Conservation (phyloP, 2,888 invertebrate species). For the Atethmia centrago region DNA sequence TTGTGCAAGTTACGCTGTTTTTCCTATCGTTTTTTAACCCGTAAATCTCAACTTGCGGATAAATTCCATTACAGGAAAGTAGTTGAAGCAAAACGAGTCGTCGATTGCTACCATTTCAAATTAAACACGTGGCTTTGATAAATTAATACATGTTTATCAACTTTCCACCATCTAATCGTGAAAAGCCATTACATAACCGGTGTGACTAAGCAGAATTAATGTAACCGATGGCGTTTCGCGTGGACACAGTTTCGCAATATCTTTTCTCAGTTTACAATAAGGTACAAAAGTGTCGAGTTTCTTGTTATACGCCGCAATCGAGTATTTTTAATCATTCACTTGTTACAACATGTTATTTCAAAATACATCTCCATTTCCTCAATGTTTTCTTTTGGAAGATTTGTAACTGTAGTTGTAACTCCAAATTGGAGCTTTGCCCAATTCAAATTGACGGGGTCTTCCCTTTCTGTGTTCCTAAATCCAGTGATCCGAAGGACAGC, state of each 20-base stretch:
- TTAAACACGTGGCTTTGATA: neutral
- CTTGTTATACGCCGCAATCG: conserved; percentile 23
- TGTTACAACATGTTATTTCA: conserved; percentile 45
- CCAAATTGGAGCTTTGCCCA: conserved; percentile 22
- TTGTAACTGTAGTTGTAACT: neutral
- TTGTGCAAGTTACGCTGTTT: conserved; percentile 18
- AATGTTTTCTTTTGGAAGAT: conserved; percentile 20
- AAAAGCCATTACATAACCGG: conserved; percentile 39
- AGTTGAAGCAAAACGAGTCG: conserved; percentile 1
- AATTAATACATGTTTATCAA: conserved; percentile 33
- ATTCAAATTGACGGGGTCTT: conserved; percentile 26
- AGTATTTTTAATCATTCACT: conserved; percentile 23
- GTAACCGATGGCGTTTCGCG: conserved; percentile 2
- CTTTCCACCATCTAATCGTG: conserved; percentile 20
- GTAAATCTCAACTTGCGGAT: neutral
- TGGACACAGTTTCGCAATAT: conserved; percentile 27
- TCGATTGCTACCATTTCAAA: neutral
- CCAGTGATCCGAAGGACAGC: neutral
- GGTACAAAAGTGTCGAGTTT: conserved; percentile 33
- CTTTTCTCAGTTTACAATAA: conserved; percentile 28
- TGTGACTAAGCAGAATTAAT: conserved; percentile 39
- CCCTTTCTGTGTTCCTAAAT: conserved; percentile 16
- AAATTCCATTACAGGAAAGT: neutral
- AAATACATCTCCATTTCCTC: conserved; percentile 17
- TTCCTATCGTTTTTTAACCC: neutral